These are phyloP conservation scores for Pristis pectinata DNA, from an alignment of 2,797 vertebrate species.

Conservation along the genomic window DNA sequence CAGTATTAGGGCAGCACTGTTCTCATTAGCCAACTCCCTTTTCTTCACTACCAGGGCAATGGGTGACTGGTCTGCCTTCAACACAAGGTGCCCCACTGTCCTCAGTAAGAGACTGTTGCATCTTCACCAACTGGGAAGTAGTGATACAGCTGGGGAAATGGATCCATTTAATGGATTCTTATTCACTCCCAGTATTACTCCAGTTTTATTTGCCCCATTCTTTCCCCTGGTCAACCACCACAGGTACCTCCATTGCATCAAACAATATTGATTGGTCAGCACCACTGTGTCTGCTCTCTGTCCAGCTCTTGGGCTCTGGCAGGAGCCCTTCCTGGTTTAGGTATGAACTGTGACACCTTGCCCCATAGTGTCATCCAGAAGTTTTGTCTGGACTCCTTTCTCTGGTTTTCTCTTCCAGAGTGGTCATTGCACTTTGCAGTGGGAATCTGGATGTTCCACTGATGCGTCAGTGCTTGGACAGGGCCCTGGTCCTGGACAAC, in stretches of 20 bases:
- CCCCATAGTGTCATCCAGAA: not conserved
- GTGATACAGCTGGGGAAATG: not conserved
- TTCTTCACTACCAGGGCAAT: no score
- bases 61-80: no score
- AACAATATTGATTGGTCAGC: not conserved
- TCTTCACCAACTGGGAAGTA: not conserved
- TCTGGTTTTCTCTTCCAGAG: slow-evolving; percentile 55
- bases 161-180: not conserved
- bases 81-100: no score
- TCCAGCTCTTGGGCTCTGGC: not conserved
- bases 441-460: slow-evolving; percentile 77
- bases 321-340: no score
- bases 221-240: not conserved
- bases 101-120: no score
- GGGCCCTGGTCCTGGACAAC: slow-evolving; percentile 72
- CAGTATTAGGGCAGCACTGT: no score
- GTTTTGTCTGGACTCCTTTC: not conserved
- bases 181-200: not conserved
- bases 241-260: not conserved
- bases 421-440: slow-evolving; percentile 74
- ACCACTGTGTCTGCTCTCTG: not conserved
- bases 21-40: no score
- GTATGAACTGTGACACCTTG: no score
- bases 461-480: slow-evolving; percentile 73
- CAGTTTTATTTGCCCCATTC: not conserved